phyloP scores from a whole-genome alignment of 1,140 invertebrate genomes.

The Drosophila sucinea region DNA sequence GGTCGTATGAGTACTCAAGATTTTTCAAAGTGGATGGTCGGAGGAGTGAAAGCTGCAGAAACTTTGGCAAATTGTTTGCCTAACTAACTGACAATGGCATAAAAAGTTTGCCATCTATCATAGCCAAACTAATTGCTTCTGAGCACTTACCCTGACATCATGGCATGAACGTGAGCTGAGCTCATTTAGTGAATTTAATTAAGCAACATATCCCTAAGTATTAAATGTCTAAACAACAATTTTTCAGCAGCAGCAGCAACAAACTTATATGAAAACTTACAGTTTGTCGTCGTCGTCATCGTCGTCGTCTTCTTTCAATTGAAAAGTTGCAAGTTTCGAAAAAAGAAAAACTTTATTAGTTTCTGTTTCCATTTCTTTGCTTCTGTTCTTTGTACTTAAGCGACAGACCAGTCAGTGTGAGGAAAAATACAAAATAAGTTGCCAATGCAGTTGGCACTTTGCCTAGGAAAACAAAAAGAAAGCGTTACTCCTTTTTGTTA shows the following conservation, averaged over 20 bases:
- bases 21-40: not conserved
- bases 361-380: constrained; percentile 21
- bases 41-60: not conserved
- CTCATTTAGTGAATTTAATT: constrained; percentile 72
- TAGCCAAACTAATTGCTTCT: constrained; percentile 57
- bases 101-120: constrained; percentile 42
- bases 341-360: constrained; percentile 29
- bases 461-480: constrained; percentile 50
- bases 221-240: constrained; percentile 56
- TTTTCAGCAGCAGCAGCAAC: constrained; percentile 42
- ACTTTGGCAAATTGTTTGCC: constrained; percentile 37
- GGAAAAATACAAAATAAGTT: constrained; percentile 21
- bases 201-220: constrained; percentile 51
- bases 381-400: constrained; percentile 47
- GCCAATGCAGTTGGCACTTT: constrained; percentile 55
- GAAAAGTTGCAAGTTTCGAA: constrained; percentile 15
- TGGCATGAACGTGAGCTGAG: constrained; percentile 60
- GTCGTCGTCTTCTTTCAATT: not conserved
- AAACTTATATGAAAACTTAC: constrained; percentile 38
- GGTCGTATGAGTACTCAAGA: constrained; percentile 37
- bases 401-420: constrained; percentile 22
- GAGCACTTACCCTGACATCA: constrained; percentile 4
- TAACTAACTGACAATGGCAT: constrained; percentile 18
- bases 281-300: not conserved
- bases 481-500: constrained; percentile 34